Percentiles rank a stretch among this genome's conserved stretches.
Conservation (phyloP, 2,888 invertebrate genomes). For the Sphecodes monilicornis region DNA sequence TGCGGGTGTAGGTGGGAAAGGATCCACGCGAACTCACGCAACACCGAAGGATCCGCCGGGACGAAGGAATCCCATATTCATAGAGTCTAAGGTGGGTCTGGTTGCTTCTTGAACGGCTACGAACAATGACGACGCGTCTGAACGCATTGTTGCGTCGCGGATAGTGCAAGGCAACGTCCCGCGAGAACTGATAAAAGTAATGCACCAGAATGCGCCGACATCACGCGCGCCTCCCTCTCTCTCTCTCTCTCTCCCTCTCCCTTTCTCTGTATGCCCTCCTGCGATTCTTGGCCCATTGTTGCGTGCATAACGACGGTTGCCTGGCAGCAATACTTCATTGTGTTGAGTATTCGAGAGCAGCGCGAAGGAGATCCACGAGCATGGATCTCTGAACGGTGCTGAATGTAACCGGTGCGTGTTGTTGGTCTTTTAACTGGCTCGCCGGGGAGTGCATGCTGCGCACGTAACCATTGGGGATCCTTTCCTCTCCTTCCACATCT, state of each 20-base stretch:
- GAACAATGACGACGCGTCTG: slow-evolving; percentile 75
- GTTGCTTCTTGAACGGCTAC: slow-evolving; percentile 74
- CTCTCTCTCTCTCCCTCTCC: neutral
- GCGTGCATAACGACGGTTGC: slow-evolving; percentile 48
- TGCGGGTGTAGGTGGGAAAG: neutral
- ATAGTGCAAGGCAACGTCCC: slow-evolving; percentile 67
- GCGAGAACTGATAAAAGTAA: slow-evolving; percentile 73
- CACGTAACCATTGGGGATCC: slow-evolving; percentile 16
- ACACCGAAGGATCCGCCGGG: slow-evolving; percentile 57
- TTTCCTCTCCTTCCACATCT: neutral
- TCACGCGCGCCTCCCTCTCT: slow-evolving; percentile 4
- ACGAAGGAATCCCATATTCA: slow-evolving; percentile 72
- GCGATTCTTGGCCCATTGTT: slow-evolving; percentile 67
- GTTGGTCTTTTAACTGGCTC: slow-evolving; percentile 25
- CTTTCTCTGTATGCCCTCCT: slow-evolving; percentile 15
- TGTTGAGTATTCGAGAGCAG: slow-evolving; percentile 17
- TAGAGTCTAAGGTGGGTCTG: slow-evolving; percentile 72
- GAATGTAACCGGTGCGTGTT: slow-evolving; percentile 6
- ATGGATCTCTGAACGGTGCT: slow-evolving; percentile 27
- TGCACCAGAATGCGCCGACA: slow-evolving; percentile 65
- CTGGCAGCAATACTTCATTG: slow-evolving; percentile 36
- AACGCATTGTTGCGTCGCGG: slow-evolving; percentile 73
- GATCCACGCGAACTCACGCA: slow-evolving; percentile 23
- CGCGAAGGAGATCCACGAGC: slow-evolving; percentile 5
- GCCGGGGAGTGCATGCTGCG: slow-evolving; percentile 1